Evolutionary conservation across 2,888 invertebrate genomes (phyloP), one percentile per base, ranked within the genome.

Genomic region (Nephrocerus scutellatus): DNA sequence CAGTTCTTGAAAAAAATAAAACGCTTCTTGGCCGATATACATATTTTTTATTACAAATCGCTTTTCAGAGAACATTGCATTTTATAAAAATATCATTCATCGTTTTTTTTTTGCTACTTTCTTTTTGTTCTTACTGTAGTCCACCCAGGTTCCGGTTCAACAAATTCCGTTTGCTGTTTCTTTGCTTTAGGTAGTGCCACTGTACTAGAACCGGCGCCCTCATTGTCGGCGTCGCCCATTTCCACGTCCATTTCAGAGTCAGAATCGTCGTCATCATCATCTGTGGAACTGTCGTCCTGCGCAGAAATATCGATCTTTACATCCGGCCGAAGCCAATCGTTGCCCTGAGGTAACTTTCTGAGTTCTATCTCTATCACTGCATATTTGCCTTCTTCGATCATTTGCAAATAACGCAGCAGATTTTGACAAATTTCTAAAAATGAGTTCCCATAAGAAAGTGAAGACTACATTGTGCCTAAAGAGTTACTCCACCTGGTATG

Each of bases 111-210:
- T 6, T 3, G 21, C 37, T 52, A 57, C 34, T 70, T 74, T 71
- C 68, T 70, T 70, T 58, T 72, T 8, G 72, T 65, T 49, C 72
- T 70, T 1, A 81, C 79, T 35, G 77, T 72, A 10, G 77, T 80
- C 82, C 82, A 82, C n/a, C 77, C 81, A 1, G 76, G 74, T 50
- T 80, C 79, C 1, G 70, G 70, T 40, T 66, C 64, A 7, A 56
- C 57, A 40, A 63, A 63, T 8, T 49, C 43, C 4, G 52, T 52
- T 2, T 54, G 43, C 26, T 56, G 47, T 20, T 52, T 50, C 16
- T 51, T 54, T 1, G 54, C 43, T 39, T 57, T 55, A 1, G 58
- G 55, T 8, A 56, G 52, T 2, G 54, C 55, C 3, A 53, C 42
- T 4, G 53, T 52, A 1, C 53, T 54, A 5, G 51, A 39, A 6